Evolutionary conservation across 2,113 vertebrate species (phyloP).

Genomic region (Anoura caudifer): DNA sequence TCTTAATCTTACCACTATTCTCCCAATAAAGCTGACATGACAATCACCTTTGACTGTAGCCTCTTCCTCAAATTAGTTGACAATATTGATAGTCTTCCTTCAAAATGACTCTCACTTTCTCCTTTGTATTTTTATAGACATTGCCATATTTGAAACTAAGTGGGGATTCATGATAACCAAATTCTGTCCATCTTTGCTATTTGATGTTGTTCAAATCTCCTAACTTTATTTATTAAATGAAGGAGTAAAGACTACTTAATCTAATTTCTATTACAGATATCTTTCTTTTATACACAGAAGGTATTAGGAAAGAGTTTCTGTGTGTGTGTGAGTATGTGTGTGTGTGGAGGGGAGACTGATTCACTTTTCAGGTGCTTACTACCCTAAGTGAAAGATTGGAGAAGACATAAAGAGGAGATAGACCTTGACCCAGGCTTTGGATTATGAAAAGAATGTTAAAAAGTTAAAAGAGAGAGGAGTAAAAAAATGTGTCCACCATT

Average conservation of each 20-base stretch:
- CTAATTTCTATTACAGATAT: not conserved
- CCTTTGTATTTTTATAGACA: not conserved
- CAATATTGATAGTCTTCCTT: not conserved
- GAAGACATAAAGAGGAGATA: not conserved
- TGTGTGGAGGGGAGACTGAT: not conserved
- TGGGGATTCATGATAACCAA: not conserved
- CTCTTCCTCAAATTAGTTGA: not conserved
- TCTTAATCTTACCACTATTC: not conserved
- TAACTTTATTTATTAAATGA: not conserved
- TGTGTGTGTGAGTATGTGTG: not conserved
- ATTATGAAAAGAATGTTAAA: not conserved
- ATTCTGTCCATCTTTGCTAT: not conserved
- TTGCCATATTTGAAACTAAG: not conserved
- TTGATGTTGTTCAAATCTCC: not conserved
- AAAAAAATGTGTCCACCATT: not conserved
- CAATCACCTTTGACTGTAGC: not conserved
- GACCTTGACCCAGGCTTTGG: not conserved
- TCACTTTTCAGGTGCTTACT: not conserved
- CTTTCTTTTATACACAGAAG: not conserved
- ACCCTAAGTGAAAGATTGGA: not conserved
- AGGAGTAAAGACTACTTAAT: not conserved
- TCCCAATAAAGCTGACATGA: not conserved
- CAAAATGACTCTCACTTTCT: not conserved
- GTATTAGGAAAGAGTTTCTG: not conserved
- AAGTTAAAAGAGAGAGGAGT: not conserved